Base-by-base conservation (phyloP, 2,888 invertebrate genomes). In the Lasioglossum lativentre region DNA sequence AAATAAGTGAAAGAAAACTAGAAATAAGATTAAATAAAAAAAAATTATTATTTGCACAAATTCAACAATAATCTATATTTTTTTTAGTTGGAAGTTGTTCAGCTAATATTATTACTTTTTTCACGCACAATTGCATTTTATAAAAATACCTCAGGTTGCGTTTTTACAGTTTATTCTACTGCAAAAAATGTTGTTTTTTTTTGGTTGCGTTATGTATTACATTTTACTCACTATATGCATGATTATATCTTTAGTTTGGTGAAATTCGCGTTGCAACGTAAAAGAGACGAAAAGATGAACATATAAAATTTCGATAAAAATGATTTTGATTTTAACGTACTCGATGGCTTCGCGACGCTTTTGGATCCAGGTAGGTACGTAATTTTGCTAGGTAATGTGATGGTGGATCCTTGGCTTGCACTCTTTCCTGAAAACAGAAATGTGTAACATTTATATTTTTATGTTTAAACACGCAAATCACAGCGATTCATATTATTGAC, bases 321-420 rank as follows among this genome's bases (percentile, higher is more conserved):
- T 52, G 70, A n/a, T 76, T 47, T 75, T 83, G 83, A 82, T 27
- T 63, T 84, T 88, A 82, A 96, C 97, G 96, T 96, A 99, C 99
- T 96, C 98, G 97, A 95, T 98, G 98, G 96, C 98, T 99, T 94
- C 99, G 97, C 73, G 99, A 99, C 74, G 99, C 98, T 95, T 98
- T 99, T 5, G 99, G 99, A 95, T 99, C 99, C 95, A 99, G 96
- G 96, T 99, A 99, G 12, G 99, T 99, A 93, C 98, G 97, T 92
- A 99, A 96, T 95, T 99, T 99, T 95, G 98, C 98, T 95, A 99
- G 97, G 96, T 99, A 99, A 95, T 98, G 98, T 81, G 98, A 97
- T 75, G 99, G 99, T 75, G 99, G 98, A 95, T 99, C 99, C 96
- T 99, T 99, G n/a, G 99, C 99, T 95, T 98, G 98, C 92, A 99